Conservation (phyloP, 92 coral and sea anemone species). For the Palythoa caribaeorum region DNA sequence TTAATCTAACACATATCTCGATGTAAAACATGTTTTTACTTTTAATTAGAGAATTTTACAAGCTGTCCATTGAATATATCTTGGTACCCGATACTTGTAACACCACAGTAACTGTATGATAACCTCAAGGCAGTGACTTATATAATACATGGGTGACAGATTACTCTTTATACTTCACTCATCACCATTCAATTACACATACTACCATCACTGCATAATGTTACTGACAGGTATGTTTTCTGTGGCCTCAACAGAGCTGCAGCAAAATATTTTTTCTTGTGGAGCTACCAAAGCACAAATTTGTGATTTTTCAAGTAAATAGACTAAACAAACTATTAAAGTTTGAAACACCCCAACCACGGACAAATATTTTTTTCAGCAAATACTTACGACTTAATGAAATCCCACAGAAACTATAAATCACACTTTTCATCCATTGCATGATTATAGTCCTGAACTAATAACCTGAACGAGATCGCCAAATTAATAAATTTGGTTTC, state of each 20-base stretch:
- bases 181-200: too few relatives aligned
- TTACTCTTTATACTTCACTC: too few relatives aligned
- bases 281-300: slow-evolving; percentile 65
- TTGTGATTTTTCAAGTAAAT: slow-evolving; percentile 62
- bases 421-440: neutral
- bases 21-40: too few relatives aligned
- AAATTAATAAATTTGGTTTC: neutral
- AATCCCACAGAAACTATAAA: neutral
- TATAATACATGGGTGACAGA: too few relatives aligned
- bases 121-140: too few relatives aligned
- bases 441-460: neutral
- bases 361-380: too few relatives aligned
- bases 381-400: neutral
- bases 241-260: slow-evolving; percentile 63
- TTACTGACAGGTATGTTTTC: slow-evolving; percentile 27
- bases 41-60: too few relatives aligned
- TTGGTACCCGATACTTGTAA: too few relatives aligned
- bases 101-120: too few relatives aligned
- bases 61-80: too few relatives aligned
- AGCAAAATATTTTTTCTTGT: slow-evolving; percentile 57
- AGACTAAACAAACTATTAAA: neutral
- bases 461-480: neutral
- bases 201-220: neutral
- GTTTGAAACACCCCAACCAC: too few relatives aligned
- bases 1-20: too few relatives aligned